phyloP scores from a whole-genome alignment of 1,140 invertebrate species.

The Trachymyrmex cornetzi region DNA sequence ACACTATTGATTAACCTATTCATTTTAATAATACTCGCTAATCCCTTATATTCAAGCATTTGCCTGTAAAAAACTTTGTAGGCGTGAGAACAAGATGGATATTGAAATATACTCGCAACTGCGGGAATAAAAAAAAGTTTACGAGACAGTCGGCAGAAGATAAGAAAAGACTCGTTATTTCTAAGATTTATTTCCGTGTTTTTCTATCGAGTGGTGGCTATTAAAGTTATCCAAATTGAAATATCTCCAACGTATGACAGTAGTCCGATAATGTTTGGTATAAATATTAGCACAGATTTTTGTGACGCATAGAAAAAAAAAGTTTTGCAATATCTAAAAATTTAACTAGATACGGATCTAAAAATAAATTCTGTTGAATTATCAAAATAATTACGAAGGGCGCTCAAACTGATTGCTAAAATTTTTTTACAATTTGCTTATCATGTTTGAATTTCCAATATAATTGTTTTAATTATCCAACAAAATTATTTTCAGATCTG shows the following conservation, averaged over 20 bases:
- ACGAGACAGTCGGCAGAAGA: background rate
- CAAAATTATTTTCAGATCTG: too few species aligned
- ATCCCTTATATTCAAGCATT: background rate
- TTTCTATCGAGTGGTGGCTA: background rate
- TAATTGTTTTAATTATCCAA: too few species aligned
- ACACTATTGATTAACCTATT: constrained; percentile 15
- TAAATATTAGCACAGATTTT: background rate
- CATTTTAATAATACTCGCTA: constrained; percentile 9
- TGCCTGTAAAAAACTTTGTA: background rate
- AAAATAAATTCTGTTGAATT: too few species aligned
- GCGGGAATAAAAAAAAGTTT: constrained; percentile 4
- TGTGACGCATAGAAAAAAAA: background rate
- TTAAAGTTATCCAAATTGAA: background rate
- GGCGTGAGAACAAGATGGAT: background rate
- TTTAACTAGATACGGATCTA: too few species aligned
- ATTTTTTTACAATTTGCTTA: too few species aligned
- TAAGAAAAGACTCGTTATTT: background rate
- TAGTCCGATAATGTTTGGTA: background rate
- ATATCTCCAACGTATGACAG: background rate
- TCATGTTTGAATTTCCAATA: too few species aligned
- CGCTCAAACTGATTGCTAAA: too few species aligned
- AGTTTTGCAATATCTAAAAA: too few species aligned
- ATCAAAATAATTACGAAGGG: too few species aligned
- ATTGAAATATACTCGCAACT: background rate
- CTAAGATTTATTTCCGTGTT: constrained; percentile 4